Percentiles rank a stretch among this genome's conserved stretches.
Conservation (phyloP, 2,797 vertebrate species). For the Darevskia nairensis region DNA sequence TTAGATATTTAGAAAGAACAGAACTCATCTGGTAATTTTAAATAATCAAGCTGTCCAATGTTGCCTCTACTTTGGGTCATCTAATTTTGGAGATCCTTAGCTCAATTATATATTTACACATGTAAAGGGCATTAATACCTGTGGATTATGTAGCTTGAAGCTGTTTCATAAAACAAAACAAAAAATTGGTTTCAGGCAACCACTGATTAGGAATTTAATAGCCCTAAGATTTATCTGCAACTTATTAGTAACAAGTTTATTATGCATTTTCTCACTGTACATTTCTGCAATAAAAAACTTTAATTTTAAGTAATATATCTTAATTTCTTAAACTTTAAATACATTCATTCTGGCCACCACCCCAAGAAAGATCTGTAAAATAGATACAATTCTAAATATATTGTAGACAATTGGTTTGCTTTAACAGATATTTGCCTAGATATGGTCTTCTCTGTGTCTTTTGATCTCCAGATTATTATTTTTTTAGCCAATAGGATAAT, state of each 20-base stretch:
- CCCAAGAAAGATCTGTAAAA: conserved; percentile 25
- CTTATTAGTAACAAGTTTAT: conserved; percentile 53
- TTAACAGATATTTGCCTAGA: conserved; percentile 29
- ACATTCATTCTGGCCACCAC: conserved; percentile 21
- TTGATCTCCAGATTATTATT: conserved; percentile 35
- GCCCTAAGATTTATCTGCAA: conserved; percentile 29
- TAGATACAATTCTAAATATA: conserved; percentile 11
- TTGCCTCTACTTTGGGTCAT: conserved; percentile 45
- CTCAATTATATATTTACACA: conserved; percentile 43
- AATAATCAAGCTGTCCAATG: conserved; percentile 47
- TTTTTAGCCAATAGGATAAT: conserved; percentile 16
- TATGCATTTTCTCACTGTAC: conserved; percentile 54
- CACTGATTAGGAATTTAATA: conserved; percentile 49
- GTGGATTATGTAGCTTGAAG: conserved; percentile 23
- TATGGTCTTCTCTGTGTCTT: conserved; percentile 37
- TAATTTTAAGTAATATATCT: conserved; percentile 57
- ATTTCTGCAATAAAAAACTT: neutral
- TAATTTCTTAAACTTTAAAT: neutral
- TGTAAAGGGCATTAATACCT: conserved; percentile 20
- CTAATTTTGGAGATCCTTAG: conserved; percentile 8
- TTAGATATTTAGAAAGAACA: conserved; percentile 67
- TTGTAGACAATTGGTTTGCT: conserved; percentile 24
- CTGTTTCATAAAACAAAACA: conserved; percentile 24
- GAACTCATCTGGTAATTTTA: conserved; percentile 64
- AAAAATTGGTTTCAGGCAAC: conserved; percentile 30